Percentiles rank a stretch among this genome's conserved stretches.
These are phyloP conservation scores for Ctenicera cuprea DNA, from an alignment of 2,888 invertebrate species.

Conservation along the genomic window DNA sequence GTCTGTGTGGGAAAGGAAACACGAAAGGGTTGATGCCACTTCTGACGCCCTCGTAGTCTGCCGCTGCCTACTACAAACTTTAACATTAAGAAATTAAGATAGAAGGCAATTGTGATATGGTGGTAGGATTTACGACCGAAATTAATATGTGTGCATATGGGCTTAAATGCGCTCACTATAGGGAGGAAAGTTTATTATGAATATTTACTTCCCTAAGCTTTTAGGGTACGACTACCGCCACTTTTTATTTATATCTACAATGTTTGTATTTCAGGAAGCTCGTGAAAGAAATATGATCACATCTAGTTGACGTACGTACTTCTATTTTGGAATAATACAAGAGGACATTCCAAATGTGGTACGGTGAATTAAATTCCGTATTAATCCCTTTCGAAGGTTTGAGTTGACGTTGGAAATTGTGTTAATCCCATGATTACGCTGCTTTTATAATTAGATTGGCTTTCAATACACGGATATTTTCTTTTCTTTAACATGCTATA, in stretches of 20 bases:
- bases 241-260: neutral
- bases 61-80: constrained; percentile 14
- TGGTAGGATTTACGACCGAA: constrained; percentile 36
- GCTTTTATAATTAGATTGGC: neutral
- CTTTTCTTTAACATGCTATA: neutral
- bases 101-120: constrained; percentile 32
- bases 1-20: constrained; percentile 28
- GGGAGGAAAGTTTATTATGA: neutral
- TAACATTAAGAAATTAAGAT: constrained; percentile 39
- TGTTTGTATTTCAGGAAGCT: constrained; percentile 5
- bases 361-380: neutral
- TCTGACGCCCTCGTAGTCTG: constrained; percentile 37
- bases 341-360: neutral
- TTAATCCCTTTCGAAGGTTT: constrained; percentile 27
- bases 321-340: constrained; percentile 4
- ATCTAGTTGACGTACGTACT: neutral
- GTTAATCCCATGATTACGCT: constrained; percentile 2
- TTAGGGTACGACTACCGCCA: too few relatives aligned
- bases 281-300: neutral
- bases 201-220: constrained; percentile 10
- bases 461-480: constrained; percentile 9
- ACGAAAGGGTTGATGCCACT: constrained; percentile 30
- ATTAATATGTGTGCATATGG: constrained; percentile 23
- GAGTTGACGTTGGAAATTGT: constrained; percentile 14
- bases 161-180: constrained; percentile 15